Conservation (phyloP, 53 echinoderm and acorn worm genomes). For the Stichopus horrens region DNA sequence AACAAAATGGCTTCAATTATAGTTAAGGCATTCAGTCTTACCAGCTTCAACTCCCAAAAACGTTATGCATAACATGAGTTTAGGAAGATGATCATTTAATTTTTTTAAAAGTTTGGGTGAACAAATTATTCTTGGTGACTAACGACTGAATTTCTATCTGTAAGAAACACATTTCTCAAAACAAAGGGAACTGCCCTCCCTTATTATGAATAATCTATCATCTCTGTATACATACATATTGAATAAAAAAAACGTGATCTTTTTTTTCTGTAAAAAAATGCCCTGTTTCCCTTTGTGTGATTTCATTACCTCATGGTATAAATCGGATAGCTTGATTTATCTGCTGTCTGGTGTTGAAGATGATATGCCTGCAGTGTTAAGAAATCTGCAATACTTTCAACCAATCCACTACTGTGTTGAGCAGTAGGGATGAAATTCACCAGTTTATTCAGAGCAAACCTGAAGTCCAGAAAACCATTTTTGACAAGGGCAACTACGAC, state of each 20-base stretch:
- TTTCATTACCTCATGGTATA: conserved; percentile 60
- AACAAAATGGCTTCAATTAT: too few species aligned
- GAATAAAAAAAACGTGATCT: not conserved
- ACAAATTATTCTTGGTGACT: too few species aligned
- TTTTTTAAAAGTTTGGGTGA: too few species aligned
- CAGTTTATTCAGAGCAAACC: conserved; percentile 56
- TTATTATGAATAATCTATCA: not conserved
- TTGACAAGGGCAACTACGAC: conserved; percentile 62
- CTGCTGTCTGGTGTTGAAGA: not conserved
- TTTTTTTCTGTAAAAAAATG: not conserved
- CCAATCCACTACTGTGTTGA: conserved; percentile 17
- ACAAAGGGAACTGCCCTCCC: too few species aligned
- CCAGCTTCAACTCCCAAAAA: too few species aligned
- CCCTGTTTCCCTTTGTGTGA: too few species aligned
- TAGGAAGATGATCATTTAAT: too few species aligned
- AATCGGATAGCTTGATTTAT: not conserved
- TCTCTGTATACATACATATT: not conserved
- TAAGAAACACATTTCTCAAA: too few species aligned
- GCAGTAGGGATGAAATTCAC: conserved; percentile 70
- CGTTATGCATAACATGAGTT: too few species aligned
- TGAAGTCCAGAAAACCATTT: conserved; percentile 59
- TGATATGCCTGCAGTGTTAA: conserved; percentile 52
- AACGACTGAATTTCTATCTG: too few species aligned
- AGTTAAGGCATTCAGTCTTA: too few species aligned
- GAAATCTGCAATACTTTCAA: conserved; percentile 50